A percentile compares a stretch with the other conserved stretches of the same genome.
Conservation (phyloP, 1,140 invertebrate genomes). For the Brachionus paranguensis region DNA sequence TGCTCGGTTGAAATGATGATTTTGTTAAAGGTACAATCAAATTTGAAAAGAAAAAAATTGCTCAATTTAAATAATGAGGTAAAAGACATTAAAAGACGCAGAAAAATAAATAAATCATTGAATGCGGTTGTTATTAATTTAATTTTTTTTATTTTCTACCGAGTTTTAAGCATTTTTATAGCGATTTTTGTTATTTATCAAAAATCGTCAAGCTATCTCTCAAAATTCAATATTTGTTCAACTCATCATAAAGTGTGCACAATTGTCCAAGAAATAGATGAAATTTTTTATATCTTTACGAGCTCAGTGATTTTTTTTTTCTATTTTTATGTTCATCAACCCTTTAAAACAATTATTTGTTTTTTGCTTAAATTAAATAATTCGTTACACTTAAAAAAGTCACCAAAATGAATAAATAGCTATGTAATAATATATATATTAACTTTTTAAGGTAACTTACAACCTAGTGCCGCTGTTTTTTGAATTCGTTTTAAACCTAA, state of each 20-base stretch:
- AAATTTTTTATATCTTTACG: neutral
- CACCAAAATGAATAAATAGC: too few species aligned
- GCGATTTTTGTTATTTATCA: neutral
- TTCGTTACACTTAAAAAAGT: too few species aligned
- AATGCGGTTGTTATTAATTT: neutral
- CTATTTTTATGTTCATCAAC: neutral
- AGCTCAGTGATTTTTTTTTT: neutral
- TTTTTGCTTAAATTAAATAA: too few species aligned
- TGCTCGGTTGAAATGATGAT: neutral
- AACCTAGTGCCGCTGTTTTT: too few species aligned
- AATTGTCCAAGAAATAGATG: neutral
- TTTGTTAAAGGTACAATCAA: neutral
- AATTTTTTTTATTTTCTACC: neutral
- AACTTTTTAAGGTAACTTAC: too few species aligned
- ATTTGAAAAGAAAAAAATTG: neutral
- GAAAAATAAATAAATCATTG: neutral
- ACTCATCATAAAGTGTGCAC: neutral
- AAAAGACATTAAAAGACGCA: neutral
- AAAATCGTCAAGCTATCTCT: neutral
- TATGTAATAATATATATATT: too few species aligned
- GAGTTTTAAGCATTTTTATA: neutral
- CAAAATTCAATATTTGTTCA: neutral
- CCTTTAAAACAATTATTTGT: neutral
- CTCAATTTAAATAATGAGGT: neutral
- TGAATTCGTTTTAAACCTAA: too few species aligned